These are phyloP conservation scores for Cryptomyrus ogoouensis DNA, from an alignment of 2,113 vertebrate genomes.

Conservation along the genomic window DNA sequence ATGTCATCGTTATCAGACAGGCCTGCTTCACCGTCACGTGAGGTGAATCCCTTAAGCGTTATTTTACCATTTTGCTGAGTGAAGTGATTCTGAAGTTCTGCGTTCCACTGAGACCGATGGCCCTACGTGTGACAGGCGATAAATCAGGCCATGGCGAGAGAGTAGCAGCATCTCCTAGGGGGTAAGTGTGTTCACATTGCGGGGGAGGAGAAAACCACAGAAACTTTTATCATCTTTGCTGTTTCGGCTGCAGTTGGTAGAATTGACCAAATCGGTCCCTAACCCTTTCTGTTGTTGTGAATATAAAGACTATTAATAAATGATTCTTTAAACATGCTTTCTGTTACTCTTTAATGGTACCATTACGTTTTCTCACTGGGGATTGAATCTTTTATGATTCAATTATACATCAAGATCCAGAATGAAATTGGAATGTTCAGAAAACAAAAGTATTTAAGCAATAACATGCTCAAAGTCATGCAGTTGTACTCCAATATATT, in stretches of 20 bases:
- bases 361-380: neutral
- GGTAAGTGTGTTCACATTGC: conserved; percentile 25
- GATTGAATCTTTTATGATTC: neutral
- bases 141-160: conserved; percentile 1
- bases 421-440: neutral
- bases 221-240: conserved; percentile 24
- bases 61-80: conserved; percentile 28
- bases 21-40: neutral
- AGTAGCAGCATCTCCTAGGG: conserved; percentile 14
- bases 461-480: no score
- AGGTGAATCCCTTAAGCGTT: neutral
- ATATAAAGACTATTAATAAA: neutral
- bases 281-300: neutral
- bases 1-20: neutral
- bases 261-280: neutral
- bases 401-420: neutral
- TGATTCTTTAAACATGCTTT: neutral
- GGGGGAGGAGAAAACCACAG: conserved; percentile 20
- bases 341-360: neutral
- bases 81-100: conserved; percentile 13
- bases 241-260: conserved; percentile 4
- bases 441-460: neutral
- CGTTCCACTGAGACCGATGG: neutral
- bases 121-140: conserved; percentile 19
- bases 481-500: no score